phyloP scores from a whole-genome alignment of 2,888 invertebrate species.

The Polia nebulosa region DNA sequence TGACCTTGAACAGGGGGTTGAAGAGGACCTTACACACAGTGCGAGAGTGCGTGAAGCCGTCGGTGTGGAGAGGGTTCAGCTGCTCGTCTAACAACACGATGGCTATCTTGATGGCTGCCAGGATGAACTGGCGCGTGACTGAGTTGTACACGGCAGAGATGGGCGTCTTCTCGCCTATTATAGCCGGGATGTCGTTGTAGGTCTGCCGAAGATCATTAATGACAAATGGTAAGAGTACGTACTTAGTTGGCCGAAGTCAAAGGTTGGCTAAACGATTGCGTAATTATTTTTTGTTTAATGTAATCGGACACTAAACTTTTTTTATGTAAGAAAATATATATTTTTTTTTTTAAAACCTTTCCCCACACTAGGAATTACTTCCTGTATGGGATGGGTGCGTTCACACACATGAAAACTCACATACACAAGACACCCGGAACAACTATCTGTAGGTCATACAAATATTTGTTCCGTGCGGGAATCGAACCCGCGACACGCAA shows the following conservation, averaged over 20 bases:
- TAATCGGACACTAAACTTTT: neutral
- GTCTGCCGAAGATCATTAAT: slow-evolving; percentile 83
- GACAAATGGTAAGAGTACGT: neutral
- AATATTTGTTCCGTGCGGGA: no score
- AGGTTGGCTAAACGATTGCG: neutral
- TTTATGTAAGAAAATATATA: neutral
- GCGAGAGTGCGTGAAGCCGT: slow-evolving; percentile 93
- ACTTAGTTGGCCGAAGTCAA: neutral
- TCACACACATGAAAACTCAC: no score
- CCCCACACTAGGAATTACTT: no score
- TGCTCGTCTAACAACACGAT: slow-evolving; percentile 92
- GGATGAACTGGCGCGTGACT: slow-evolving; percentile 92
- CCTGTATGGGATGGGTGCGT: no score
- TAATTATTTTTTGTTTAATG: neutral
- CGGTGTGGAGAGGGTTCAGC: slow-evolving; percentile 93
- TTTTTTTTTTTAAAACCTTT: no score
- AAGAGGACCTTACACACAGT: slow-evolving; percentile 94
- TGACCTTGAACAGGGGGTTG: slow-evolving; percentile 94
- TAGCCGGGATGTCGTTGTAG: slow-evolving; percentile 92
- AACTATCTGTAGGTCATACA: no score
- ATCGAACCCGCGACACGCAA: no score
- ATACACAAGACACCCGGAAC: no score
- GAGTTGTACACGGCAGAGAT: slow-evolving; percentile 92
- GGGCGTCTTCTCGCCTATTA: slow-evolving; percentile 91
- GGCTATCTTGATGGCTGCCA: slow-evolving; percentile 93